Evolutionary conservation across 2,797 vertebrate species (phyloP).

Genomic region (Acridotheres tristis): DNA sequence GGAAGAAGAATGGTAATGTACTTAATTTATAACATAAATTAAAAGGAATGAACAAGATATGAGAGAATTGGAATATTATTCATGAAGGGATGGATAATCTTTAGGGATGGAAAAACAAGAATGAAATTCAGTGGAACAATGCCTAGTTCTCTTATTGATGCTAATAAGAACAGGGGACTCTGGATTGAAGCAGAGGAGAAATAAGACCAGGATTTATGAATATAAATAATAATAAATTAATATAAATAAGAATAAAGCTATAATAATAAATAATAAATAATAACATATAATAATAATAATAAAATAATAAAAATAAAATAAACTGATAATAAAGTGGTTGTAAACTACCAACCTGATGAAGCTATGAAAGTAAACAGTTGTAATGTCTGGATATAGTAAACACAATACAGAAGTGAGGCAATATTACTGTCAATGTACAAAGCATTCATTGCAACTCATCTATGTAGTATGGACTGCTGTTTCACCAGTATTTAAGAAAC

Average conservation of each 20-base stretch:
- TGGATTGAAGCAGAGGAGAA: neutral
- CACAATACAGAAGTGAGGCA: neutral
- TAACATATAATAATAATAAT: too few species aligned
- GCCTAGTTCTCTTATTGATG: neutral
- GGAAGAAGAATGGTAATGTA: neutral
- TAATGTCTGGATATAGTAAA: neutral
- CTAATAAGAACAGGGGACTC: neutral
- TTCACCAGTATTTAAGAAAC: neutral
- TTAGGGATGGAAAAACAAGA: neutral
- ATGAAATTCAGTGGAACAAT: neutral
- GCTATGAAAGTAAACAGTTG: neutral
- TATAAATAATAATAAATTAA: too few species aligned
- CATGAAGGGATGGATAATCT: neutral
- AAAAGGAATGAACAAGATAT: neutral
- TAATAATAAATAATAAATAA: too few species aligned
- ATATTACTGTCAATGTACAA: neutral
- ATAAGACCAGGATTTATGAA: neutral
- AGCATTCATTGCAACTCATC: neutral
- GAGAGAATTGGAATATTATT: neutral
- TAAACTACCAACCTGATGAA: neutral
- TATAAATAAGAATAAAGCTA: too few species aligned
- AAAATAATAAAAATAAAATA: too few species aligned
- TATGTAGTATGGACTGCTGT: neutral
- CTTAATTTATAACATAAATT: neutral
- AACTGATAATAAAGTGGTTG: neutral